Percentiles rank a stretch among this genome's conserved stretches.
phyloP scores from a whole-genome alignment of 2,797 vertebrate genomes.

The Eidolon dupreanum region DNA sequence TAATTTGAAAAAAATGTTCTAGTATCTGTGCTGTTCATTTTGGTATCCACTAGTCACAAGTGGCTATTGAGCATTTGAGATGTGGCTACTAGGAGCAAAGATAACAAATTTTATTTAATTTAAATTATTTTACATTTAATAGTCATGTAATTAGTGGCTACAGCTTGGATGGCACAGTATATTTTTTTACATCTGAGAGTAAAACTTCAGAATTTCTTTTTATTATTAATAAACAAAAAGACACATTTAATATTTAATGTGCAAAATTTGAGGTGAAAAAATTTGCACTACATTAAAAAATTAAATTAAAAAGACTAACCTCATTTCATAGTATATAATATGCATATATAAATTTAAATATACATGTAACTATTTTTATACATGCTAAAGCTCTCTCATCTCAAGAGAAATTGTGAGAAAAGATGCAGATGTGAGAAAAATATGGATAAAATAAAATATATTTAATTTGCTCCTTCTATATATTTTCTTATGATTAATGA shows the following conservation, averaged over 20 bases:
- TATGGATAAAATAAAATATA: background rate
- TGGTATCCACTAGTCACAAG: background rate
- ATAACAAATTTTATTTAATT: background rate
- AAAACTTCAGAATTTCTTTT: background rate
- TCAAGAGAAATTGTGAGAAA: background rate
- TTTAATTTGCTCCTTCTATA: background rate
- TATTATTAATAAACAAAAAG: background rate
- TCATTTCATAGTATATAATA: background rate
- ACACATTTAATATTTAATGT: background rate
- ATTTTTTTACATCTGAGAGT: background rate
- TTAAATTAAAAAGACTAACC: background rate
- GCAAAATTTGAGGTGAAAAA: background rate
- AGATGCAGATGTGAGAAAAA: background rate
- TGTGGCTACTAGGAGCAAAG: background rate
- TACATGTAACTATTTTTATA: background rate
- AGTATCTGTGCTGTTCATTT: background rate
- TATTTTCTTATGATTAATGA: background rate
- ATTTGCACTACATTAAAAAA: background rate
- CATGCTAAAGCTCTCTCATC: background rate
- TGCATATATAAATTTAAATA: background rate
- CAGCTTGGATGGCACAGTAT: background rate
- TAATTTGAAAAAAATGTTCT: background rate
- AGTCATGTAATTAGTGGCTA: background rate
- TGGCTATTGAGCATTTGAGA: background rate
- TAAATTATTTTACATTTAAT: slow-evolving; percentile 25